Evolutionary conservation across 2,888 invertebrate genomes (phyloP), one percentile per base, ranked within the genome.

Genomic region (Dryococelus australis): DNA sequence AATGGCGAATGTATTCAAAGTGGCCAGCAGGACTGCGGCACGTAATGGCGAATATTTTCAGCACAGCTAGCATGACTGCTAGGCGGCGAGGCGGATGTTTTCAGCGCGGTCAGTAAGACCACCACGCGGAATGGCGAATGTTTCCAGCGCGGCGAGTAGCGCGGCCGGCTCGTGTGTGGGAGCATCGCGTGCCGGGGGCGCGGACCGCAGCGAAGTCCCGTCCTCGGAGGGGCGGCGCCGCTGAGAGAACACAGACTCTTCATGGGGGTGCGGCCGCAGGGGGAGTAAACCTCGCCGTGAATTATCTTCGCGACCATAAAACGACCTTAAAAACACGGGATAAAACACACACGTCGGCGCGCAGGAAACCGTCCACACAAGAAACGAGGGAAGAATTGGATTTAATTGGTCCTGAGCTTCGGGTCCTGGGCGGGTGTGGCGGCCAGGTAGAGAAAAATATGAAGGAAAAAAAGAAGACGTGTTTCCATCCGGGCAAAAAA

Each of bases 251-350:
- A 24, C 65, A 65, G 65, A 65, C 65, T 65, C 65, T 65, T n/a
- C 65, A 65, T 20, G 16, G 65, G 65, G 65, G 65, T 65, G 65
- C 65, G 65, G n/a, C 24, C 24, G 65, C 24, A 9, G n/a, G 65
- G 65, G 65, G 65, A 65, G 65, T 65, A 65, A 65, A 65, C 65
- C 65, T 65, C 65, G 65, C 65, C 10, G 65, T 65, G 65, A 65
- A 65, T 65, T 65, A 65, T 65, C 65, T 65, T 65, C 65, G 65
- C 65, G 65, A 65, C 65, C 65, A 65, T 65, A 65, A 65, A 65
- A 65, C 65, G 24, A 65, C 65, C 65, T 65, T n/a, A 65, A n/a
- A n/a, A 65, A 65, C 65, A 20, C 13, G n/a, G 65, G 65, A 65
- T 65, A 65, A n/a, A 65, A 65, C 65, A 65, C 65, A 65, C 65